Percentiles rank a stretch among this genome's conserved stretches.
These are phyloP conservation scores for Formica exsecta DNA, from an alignment of 1,140 invertebrate genomes.

Conservation along the genomic window DNA sequence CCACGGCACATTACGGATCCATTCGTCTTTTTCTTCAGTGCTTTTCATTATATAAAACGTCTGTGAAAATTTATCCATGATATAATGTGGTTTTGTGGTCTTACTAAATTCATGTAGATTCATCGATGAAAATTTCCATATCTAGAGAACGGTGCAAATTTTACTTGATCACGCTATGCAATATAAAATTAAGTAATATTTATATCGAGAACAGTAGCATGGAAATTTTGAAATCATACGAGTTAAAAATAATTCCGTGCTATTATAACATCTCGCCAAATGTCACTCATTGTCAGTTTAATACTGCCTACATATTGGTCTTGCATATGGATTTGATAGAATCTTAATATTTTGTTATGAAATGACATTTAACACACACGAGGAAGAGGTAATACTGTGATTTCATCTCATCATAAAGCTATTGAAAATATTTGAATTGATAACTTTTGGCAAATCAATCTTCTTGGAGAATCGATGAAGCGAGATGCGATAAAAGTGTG, in stretches of 20 bases:
- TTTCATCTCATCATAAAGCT: neutral
- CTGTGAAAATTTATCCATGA: neutral
- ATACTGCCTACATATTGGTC: neutral
- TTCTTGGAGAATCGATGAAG: neutral
- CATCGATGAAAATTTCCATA: neutral
- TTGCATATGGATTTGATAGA: neutral
- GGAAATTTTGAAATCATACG: neutral
- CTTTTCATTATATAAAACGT: neutral
- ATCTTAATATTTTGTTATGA: neutral
- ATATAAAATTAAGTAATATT: conserved; percentile 11
- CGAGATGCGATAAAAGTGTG: neutral
- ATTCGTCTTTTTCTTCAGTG: neutral
- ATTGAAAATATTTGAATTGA: neutral
- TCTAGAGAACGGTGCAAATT: neutral
- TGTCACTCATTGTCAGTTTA: neutral
- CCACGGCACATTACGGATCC: neutral
- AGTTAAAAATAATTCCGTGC: conserved; percentile 2
- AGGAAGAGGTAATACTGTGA: conserved; percentile 15
- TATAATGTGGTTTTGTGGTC: neutral
- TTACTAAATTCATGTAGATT: conserved; percentile 1
- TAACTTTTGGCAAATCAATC: conserved; percentile 9
- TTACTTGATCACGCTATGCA: neutral
- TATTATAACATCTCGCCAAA: neutral
- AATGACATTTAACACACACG: conserved; percentile 20
- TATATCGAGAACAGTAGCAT: neutral